These are phyloP conservation scores for Molossus molossus DNA, from an alignment of 2,797 vertebrate species.

Conservation along the genomic window DNA sequence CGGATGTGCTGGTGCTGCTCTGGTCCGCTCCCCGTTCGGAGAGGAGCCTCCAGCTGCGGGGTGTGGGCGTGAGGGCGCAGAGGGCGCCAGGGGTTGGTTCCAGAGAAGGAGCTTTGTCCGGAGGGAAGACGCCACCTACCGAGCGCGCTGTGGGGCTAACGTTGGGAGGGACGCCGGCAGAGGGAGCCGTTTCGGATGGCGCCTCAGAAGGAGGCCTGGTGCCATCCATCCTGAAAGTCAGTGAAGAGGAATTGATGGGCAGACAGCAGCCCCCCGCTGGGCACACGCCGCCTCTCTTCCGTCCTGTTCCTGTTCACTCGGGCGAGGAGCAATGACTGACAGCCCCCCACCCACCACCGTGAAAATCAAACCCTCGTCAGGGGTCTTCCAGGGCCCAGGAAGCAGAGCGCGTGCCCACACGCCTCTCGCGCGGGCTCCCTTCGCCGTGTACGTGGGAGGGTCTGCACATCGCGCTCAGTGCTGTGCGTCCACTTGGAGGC, in stretches of 20 bases:
- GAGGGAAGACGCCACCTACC: not conserved
- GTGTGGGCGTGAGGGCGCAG: not conserved
- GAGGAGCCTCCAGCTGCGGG: not conserved
- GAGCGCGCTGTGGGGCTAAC: not conserved
- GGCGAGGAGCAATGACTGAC: conserved; percentile 78
- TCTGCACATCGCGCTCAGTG: not conserved
- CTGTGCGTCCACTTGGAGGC: not conserved
- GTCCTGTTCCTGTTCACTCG: conserved; percentile 75
- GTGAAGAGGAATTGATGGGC: conserved; percentile 72
- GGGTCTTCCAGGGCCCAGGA: conserved; percentile 73
- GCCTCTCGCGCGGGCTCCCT: no score
- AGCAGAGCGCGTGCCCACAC: not conserved
- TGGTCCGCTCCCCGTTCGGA: not conserved
- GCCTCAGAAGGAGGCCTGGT: not conserved
- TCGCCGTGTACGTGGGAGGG: not conserved
- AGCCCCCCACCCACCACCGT: conserved; percentile 75
- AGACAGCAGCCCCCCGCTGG: conserved; percentile 67
- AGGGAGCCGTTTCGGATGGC: not conserved
- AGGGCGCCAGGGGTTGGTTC: not conserved
- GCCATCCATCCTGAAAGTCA: conserved; percentile 60
- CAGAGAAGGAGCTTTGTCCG: not conserved
- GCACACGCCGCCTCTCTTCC: conserved; percentile 73
- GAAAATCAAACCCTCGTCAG: conserved; percentile 81
- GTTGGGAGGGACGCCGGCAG: not conserved
- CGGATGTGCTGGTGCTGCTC: not conserved